These are phyloP conservation scores for Microctonus brassicae DNA, from an alignment of 2,888 invertebrate genomes.

Conservation along the genomic window DNA sequence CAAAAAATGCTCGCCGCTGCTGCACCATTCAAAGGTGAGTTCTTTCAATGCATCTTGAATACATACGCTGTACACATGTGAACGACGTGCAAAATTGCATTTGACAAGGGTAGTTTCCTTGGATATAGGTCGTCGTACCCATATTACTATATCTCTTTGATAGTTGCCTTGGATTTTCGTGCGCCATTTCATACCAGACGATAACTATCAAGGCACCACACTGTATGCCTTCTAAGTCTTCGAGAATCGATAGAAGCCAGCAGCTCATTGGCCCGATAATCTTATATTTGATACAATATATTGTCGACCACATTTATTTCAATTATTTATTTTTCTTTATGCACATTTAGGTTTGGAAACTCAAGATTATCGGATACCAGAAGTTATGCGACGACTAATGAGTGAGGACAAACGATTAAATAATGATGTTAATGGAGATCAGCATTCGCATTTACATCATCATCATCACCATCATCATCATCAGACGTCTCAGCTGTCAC, in stretches of 20 bases:
- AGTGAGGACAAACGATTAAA: slow-evolving; percentile 72
- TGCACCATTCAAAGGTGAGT: slow-evolving; percentile 64
- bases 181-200: slow-evolving; percentile 21
- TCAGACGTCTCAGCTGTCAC: slow-evolving; percentile 51
- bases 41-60: background rate
- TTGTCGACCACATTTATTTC: background rate
- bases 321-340: background rate
- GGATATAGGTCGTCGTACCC: slow-evolving; percentile 59
- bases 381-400: slow-evolving; percentile 73
- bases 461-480: slow-evolving; percentile 57
- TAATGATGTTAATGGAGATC: slow-evolving; percentile 65
- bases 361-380: slow-evolving; percentile 71
- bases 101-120: slow-evolving; percentile 1
- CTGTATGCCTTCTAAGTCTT: slow-evolving; percentile 57
- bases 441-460: slow-evolving; percentile 57
- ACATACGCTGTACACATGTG: slow-evolving; percentile 5
- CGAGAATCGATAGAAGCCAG: slow-evolving; percentile 67
- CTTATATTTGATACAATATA: slow-evolving; percentile 1
- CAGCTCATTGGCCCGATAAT: slow-evolving; percentile 39
- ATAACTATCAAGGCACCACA: slow-evolving; percentile 22
- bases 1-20: slow-evolving; percentile 71
- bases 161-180: no score
- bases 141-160: no score
- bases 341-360: slow-evolving; percentile 61
- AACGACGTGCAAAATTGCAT: slow-evolving; percentile 31